Evolutionary conservation across 30 jellyfish, hydroid and myxozoan species (phyloP).

Genomic region (Nemopilema nomurai): DNA sequence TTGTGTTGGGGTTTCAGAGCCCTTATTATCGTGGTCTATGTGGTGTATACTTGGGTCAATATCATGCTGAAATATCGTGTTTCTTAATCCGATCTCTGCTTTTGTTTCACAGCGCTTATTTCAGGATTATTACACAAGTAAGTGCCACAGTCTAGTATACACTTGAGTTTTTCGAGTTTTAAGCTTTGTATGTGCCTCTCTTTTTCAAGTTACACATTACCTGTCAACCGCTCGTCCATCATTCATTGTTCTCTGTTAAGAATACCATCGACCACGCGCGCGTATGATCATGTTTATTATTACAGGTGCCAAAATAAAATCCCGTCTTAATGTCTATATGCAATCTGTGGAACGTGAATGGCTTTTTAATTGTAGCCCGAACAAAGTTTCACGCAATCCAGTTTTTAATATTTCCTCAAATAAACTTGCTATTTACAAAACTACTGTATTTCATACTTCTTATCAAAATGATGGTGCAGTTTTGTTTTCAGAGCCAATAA

Average conservation of each 20-base stretch:
- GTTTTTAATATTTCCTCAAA: not conserved
- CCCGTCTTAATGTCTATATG: not conserved
- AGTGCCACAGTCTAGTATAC: too few species aligned
- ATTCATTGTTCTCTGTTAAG: constrained; percentile 22
- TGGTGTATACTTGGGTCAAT: not conserved
- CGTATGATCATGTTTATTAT: not conserved
- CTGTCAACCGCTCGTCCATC: constrained; percentile 56
- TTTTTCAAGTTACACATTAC: constrained; percentile 12
- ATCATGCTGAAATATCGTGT: constrained; percentile 5
- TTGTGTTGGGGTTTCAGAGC: not conserved
- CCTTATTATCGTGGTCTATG: not conserved
- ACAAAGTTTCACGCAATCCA: not conserved
- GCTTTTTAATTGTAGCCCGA: too few species aligned
- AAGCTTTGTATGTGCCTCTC: too few species aligned
- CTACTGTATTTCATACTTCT: too few species aligned
- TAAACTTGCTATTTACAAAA: too few species aligned
- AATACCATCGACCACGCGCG: constrained; percentile 21
- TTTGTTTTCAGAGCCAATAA: too few species aligned
- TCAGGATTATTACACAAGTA: constrained; percentile 62
- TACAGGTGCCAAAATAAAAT: constrained; percentile 19
- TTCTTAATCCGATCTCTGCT: constrained; percentile 34
- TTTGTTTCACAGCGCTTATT: constrained; percentile 32
- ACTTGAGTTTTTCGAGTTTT: not conserved
- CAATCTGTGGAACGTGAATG: not conserved
- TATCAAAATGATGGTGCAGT: too few species aligned